Conservation (phyloP, 1,140 invertebrate genomes). For the Pemphigus obesinymphae region DNA sequence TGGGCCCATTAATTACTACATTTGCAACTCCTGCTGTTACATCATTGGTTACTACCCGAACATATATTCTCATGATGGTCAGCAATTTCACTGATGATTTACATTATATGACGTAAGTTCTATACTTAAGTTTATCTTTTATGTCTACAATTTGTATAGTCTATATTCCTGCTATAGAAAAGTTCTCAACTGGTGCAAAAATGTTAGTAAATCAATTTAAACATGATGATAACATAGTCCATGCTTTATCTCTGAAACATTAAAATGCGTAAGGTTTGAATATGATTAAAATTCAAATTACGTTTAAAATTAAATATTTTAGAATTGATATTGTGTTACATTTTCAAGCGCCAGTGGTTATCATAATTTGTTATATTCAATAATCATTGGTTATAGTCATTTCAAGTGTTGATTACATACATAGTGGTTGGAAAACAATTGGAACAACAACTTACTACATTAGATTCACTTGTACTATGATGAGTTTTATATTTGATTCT, state of each 20-base stretch:
- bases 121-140: background rate
- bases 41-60: conserved; percentile 26
- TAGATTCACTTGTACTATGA: too few relatives aligned
- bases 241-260: background rate
- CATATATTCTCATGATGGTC: conserved; percentile 32
- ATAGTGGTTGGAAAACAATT: background rate
- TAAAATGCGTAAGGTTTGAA: too few relatives aligned
- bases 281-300: too few relatives aligned
- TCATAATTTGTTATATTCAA: background rate
- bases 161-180: background rate
- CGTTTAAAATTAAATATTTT: too few relatives aligned
- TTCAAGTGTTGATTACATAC: background rate
- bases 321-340: too few relatives aligned
- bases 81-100: conserved; percentile 38
- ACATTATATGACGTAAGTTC: conserved; percentile 32
- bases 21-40: conserved; percentile 31
- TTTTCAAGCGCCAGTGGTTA: too few relatives aligned
- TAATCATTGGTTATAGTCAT: background rate
- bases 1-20: conserved; percentile 25
- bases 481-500: too few relatives aligned
- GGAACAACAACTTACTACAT: too few relatives aligned
- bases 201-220: background rate
- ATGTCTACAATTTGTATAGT: background rate
- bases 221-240: background rate
- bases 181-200: background rate